phyloP scores from a whole-genome alignment of 1,140 invertebrate genomes.

The Idris sp. region DNA sequence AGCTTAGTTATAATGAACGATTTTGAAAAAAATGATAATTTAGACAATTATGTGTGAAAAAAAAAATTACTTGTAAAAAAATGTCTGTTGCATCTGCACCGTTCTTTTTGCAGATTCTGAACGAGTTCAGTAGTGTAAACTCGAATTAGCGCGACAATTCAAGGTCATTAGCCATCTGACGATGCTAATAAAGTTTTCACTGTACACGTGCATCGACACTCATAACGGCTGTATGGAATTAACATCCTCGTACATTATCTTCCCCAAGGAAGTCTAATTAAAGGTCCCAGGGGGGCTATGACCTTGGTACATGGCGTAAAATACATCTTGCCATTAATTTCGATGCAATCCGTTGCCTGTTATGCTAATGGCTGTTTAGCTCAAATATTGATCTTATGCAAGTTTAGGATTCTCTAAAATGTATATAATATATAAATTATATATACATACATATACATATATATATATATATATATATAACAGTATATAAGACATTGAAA shows the following conservation, averaged over 20 bases:
- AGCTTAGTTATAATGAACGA: too few relatives aligned
- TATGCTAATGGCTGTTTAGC: conserved; percentile 9
- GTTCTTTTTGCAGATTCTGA: conserved; percentile 4
- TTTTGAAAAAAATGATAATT: too few relatives aligned
- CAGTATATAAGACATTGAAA: too few relatives aligned
- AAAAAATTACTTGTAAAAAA: too few relatives aligned
- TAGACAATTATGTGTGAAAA: too few relatives aligned
- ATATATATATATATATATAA: too few relatives aligned
- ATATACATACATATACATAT: too few relatives aligned
- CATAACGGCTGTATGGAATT: conserved; percentile 49
- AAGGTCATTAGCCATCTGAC: conserved; percentile 52
- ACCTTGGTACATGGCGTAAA: conserved; percentile 33
- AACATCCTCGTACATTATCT: conserved; percentile 39
- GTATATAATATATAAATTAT: too few relatives aligned
- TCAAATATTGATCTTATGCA: not conserved
- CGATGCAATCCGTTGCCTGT: conserved; percentile 27
- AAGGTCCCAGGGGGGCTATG: conserved; percentile 38
- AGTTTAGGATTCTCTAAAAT: too few relatives aligned
- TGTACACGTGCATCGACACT: conserved; percentile 7
- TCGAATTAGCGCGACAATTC: conserved; percentile 43
- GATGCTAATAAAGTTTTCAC: conserved; percentile 46
- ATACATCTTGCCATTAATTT: conserved; percentile 31
- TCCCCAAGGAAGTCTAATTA: conserved; percentile 50
- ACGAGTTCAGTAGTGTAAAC: conserved; percentile 40
- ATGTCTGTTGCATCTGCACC: too few relatives aligned